Conservation (phyloP, 2,797 vertebrate genomes). For the Rhyacichthys aspro region DNA sequence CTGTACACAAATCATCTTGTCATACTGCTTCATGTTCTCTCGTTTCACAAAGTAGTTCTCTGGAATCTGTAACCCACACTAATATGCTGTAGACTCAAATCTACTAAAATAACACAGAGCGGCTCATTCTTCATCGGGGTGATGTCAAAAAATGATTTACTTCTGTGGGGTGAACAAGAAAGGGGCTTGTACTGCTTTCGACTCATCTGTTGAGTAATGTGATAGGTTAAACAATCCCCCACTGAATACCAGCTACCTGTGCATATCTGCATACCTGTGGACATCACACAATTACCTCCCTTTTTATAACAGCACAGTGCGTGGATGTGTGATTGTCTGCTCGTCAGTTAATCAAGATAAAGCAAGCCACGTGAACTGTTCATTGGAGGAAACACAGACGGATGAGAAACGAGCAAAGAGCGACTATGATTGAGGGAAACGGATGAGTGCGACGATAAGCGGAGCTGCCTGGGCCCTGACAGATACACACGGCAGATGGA, state of each 20-base stretch:
- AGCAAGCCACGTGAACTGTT: slow-evolving; percentile 46
- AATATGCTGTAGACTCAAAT: slow-evolving; percentile 23
- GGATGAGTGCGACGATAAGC: slow-evolving; percentile 77
- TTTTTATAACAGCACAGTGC: slow-evolving; percentile 17
- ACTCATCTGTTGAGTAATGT: slow-evolving; percentile 44
- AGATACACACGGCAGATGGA: slow-evolving; percentile 79
- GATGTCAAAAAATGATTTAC: slow-evolving; percentile 28
- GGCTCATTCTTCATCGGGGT: slow-evolving; percentile 32
- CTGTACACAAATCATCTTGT: slow-evolving; percentile 73
- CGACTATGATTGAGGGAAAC: slow-evolving; percentile 64
- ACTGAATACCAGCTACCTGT: slow-evolving; percentile 52
- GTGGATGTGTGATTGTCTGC: slow-evolving; percentile 13
- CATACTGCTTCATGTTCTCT: slow-evolving; percentile 55
- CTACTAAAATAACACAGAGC: slow-evolving; percentile 26
- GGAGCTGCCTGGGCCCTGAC: slow-evolving; percentile 70
- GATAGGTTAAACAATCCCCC: slow-evolving; percentile 26
- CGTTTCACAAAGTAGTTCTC: slow-evolving; percentile 35
- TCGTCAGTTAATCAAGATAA: slow-evolving; percentile 62
- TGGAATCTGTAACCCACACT: slow-evolving; percentile 22
- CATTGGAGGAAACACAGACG: slow-evolving; percentile 11
- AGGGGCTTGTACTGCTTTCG: slow-evolving; percentile 26
- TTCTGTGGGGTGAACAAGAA: slow-evolving; percentile 13
- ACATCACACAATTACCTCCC: slow-evolving; percentile 15
- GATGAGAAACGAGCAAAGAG: slow-evolving; percentile 40
- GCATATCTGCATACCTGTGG: slow-evolving; percentile 12